phyloP scores from a whole-genome alignment of 2,113 vertebrate species.

The Reinhardtius hippoglossoides region DNA sequence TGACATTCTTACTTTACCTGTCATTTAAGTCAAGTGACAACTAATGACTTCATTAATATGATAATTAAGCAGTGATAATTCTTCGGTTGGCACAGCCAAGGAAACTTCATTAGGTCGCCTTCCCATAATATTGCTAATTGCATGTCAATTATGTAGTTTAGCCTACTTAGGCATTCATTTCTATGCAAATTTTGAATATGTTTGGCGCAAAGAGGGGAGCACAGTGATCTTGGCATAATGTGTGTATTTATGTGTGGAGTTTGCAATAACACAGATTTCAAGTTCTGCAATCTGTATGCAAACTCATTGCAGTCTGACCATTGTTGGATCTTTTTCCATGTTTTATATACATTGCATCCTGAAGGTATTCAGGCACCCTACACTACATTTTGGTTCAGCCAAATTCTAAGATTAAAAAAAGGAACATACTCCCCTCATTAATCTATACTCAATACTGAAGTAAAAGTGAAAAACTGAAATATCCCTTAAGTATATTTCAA shows the following conservation, averaged over 20 bases:
- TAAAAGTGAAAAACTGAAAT: not conserved
- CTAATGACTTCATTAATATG: conserved; percentile 81
- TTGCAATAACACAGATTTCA: not conserved
- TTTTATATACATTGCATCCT: not conserved
- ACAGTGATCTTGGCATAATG: conserved; percentile 3
- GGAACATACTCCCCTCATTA: not conserved
- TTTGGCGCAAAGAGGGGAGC: conserved; percentile 19
- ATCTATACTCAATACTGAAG: not conserved
- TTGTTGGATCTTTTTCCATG: not conserved
- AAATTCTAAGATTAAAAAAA: not conserved
- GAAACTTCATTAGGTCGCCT: conserved; percentile 70
- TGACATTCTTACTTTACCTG: conserved; percentile 73
- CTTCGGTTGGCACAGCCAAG: conserved; percentile 47
- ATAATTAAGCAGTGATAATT: conserved; percentile 78
- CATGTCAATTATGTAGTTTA: conserved; percentile 76
- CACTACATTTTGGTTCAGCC: not conserved
- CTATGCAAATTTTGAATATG: conserved; percentile 73
- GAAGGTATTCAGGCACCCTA: not conserved
- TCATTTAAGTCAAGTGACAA: conserved; percentile 74
- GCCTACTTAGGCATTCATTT: conserved; percentile 75
- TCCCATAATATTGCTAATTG: conserved; percentile 75
- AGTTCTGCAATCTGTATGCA: not conserved
- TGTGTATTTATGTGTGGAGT: not conserved
- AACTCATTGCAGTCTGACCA: not conserved
- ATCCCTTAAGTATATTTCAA: not conserved